Conservation (phyloP, 2,888 invertebrate genomes). For the Heliconius cydno region DNA sequence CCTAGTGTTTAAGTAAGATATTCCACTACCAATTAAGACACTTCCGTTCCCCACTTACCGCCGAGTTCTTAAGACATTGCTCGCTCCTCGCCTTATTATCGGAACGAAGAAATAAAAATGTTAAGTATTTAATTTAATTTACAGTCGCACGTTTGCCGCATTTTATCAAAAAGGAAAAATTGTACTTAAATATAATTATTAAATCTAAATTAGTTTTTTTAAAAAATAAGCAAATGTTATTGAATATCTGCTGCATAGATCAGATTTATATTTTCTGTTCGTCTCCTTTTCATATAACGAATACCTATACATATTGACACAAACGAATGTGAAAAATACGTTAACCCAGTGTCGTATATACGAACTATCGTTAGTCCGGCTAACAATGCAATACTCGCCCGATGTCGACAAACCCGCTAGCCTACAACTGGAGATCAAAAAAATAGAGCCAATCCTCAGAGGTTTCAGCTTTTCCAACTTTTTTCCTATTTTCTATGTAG, state of each 20-base stretch:
- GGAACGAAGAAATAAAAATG: too few species aligned
- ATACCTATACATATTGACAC: slow-evolving; percentile 11
- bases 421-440: slow-evolving; percentile 29
- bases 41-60: too few species aligned
- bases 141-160: too few species aligned
- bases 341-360: slow-evolving; percentile 12
- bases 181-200: too few species aligned
- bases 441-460: slow-evolving; percentile 27
- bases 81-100: too few species aligned
- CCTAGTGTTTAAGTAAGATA: too few species aligned
- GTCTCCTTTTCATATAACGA: slow-evolving; percentile 9
- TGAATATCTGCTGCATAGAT: too few species aligned
- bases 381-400: slow-evolving; percentile 25
- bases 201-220: neutral
- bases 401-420: slow-evolving; percentile 20
- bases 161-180: too few species aligned
- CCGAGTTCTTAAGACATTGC: too few species aligned
- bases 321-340: slow-evolving; percentile 27
- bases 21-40: too few species aligned
- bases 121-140: too few species aligned
- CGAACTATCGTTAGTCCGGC: slow-evolving; percentile 8
- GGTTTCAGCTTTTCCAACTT: slow-evolving; percentile 24
- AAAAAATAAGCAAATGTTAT: neutral
- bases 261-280: neutral
- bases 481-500: neutral